Conservation (phyloP, 53 echinoderm and acorn worm genomes). For the Hippasteria phrygiana region DNA sequence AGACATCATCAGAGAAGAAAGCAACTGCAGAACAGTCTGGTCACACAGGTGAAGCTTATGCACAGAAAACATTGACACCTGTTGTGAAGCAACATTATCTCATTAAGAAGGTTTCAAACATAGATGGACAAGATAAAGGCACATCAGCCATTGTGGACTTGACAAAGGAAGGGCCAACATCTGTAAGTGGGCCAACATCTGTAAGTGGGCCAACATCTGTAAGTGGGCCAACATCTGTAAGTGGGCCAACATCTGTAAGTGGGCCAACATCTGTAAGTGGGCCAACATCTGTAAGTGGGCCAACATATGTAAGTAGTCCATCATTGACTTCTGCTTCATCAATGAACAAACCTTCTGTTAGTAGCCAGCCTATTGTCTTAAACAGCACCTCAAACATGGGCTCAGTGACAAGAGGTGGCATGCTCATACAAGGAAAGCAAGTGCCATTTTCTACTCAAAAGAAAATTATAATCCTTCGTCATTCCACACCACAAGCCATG, state of each 20-base stretch:
- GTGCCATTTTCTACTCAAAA: not conserved
- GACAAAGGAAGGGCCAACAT: not conserved
- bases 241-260: not conserved
- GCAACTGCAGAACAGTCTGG: not conserved
- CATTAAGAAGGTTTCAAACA: conserved; percentile 29
- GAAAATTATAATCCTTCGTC: not conserved
- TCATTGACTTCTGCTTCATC: too few relatives aligned
- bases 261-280: not conserved
- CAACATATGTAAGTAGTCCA: not conserved
- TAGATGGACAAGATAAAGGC: not conserved
- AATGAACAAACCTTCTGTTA: not conserved
- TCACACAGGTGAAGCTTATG: not conserved
- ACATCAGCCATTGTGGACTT: not conserved
- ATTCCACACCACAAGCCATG: not conserved
- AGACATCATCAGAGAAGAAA: not conserved
- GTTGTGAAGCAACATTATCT: conserved; percentile 24
- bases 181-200: not conserved
- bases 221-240: not conserved
- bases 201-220: not conserved
- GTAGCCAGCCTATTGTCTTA: not conserved
- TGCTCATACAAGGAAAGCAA: not conserved
- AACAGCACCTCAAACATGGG: too few relatives aligned
- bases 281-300: not conserved
- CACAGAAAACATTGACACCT: not conserved
- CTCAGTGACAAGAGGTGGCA: too few relatives aligned